A percentile compares a stretch with the other conserved stretches of the same genome.
phyloP scores from a whole-genome alignment of 2,113 vertebrate species.

The Genyomyrus donnyi region DNA sequence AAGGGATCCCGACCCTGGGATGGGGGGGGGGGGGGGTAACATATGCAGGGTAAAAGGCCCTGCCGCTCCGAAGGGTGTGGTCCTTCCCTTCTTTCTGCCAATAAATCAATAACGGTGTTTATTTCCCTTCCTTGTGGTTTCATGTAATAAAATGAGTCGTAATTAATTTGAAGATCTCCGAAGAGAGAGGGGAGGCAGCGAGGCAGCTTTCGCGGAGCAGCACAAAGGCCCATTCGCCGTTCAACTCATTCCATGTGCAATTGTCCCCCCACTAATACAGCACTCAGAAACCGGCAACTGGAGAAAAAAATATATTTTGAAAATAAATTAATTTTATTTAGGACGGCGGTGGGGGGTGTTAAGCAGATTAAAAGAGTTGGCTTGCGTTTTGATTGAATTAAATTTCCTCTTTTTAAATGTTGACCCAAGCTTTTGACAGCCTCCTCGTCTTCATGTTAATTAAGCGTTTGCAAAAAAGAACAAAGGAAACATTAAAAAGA shows the following conservation, averaged over 20 bases:
- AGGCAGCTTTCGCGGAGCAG: not conserved
- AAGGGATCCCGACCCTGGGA: not conserved
- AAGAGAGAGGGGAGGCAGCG: constrained; percentile 9
- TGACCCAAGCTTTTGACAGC: constrained; percentile 25
- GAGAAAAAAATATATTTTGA: not conserved
- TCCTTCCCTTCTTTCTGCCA: not conserved
- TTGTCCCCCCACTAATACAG: constrained; percentile 1
- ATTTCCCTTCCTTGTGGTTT: constrained; percentile 13
- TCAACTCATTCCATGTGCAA: not conserved
- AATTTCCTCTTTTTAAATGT: constrained; percentile 20
- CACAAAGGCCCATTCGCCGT: constrained; percentile 13
- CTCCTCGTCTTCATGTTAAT: constrained; percentile 19
- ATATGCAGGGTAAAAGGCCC: not conserved
- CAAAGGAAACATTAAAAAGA: constrained; percentile 11
- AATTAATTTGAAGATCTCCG: constrained; percentile 25
- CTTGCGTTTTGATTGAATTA: constrained; percentile 22
- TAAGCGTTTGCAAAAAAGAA: constrained; percentile 20
- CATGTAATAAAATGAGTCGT: constrained; percentile 20
- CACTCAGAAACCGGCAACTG: not conserved
- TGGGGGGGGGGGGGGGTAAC: not conserved
- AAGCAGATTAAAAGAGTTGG: constrained; percentile 19
- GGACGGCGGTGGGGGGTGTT: not conserved
- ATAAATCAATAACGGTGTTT: constrained; percentile 14
- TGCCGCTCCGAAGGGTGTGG: not conserved
- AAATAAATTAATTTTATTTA: constrained; percentile 22